Conservation (phyloP, 2,888 invertebrate species). For the Tenthredo livida region DNA sequence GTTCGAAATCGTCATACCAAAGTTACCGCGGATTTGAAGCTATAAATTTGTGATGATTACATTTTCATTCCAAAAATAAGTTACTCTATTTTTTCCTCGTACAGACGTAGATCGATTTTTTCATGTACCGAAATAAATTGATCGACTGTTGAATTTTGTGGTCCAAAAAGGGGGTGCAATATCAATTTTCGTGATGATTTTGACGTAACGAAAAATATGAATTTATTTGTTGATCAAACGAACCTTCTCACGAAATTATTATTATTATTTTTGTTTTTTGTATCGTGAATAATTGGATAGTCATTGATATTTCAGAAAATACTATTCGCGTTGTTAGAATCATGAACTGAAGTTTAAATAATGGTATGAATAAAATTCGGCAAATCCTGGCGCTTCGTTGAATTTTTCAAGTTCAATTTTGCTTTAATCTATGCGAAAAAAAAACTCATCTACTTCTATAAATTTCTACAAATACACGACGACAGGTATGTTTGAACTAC, state of each 20-base stretch:
- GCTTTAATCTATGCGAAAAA: not conserved
- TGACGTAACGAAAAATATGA: not conserved
- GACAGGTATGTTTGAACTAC: not conserved
- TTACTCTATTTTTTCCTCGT: not conserved
- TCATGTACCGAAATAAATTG: not conserved
- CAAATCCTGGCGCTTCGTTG: not conserved
- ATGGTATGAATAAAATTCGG: not conserved
- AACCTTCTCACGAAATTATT: not conserved
- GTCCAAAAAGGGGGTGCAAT: not conserved
- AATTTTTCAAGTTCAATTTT: not conserved
- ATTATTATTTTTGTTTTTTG: not conserved
- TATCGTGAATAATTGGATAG: no score
- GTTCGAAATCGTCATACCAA: slow-evolving; percentile 33
- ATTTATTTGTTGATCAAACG: not conserved
- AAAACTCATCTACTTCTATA: slow-evolving; percentile 9
- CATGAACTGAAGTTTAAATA: not conserved
- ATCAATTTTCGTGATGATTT: not conserved
- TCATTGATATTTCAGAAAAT: no score
- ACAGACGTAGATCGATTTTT: not conserved
- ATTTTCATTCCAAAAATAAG: not conserved
- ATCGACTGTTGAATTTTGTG: not conserved
- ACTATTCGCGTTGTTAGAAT: no score
- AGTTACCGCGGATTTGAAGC: slow-evolving; percentile 18
- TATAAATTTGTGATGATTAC: not conserved
- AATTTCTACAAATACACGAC: not conserved